Base-by-base conservation (phyloP, 2,113 vertebrate genomes). In the Indicator indicator region DNA sequence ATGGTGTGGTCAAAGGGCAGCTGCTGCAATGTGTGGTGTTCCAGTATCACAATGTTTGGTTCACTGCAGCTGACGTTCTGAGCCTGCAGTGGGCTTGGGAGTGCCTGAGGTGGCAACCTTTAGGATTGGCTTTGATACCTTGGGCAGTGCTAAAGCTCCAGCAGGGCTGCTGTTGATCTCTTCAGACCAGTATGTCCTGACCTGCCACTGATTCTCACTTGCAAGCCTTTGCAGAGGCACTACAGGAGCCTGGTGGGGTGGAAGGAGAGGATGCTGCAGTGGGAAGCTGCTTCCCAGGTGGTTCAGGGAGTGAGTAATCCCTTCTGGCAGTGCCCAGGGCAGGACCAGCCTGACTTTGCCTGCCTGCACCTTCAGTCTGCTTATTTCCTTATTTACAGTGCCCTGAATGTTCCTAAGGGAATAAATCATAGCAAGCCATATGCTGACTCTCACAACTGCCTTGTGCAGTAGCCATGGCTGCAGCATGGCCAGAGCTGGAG, bases 321-420 rank as follows among this genome's bases (percentile, higher is more conserved):
- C 42, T 26, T 78, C 32, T 18, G 46, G 60, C 0, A 0, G 69
- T 0, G 0, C 40, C 40, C 40, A 42, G 10, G 10, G 40, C 40
- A 42, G 40, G 40, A 42, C 10, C 40, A 42, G 40, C 40, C 40
- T 42, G 40, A 11, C 40, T 42, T 42, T 46, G 33, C 16, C 55
- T 87, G 80, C 80, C 62, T 82, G 32, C 40, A 15, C 38, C 64
- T 94, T 72, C 60, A 63, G 9, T 33, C 56, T 73, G 58, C 58
- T 74, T 74, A 13, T 82, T 92, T 85, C 46, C 67, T 63, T 92
- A 87, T 91, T 93, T 95, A 85, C 2, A 56, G 15, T 24, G 11
- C 42, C 85, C 71, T 93, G 42, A 59, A 48, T 92, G 90, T 93
- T 74, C 83, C 74, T 88, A 77, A 54, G 44, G 63, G 78, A 76